A percentile compares a stretch with the other conserved stretches of the same genome.
Evolutionary conservation across 2,113 vertebrate genomes (phyloP).

Genomic region (Embiotoca jacksoni): DNA sequence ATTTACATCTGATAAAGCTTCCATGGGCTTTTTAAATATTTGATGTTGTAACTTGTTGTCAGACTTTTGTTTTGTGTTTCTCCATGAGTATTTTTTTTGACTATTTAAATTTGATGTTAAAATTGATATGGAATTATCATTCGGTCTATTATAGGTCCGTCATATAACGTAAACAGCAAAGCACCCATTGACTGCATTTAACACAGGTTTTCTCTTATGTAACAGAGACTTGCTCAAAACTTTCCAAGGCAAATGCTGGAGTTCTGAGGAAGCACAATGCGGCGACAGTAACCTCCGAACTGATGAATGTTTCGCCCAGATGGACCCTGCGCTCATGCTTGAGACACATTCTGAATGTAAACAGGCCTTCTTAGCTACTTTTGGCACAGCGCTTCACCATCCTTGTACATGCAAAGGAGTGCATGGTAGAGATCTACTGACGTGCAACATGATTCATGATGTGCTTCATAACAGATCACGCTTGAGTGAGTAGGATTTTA

Average conservation of each 20-base stretch:
- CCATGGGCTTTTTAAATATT: background rate
- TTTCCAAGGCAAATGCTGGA: conserved; percentile 89
- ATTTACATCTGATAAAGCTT: conserved; percentile 2
- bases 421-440: conserved; percentile 61
- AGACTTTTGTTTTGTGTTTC: background rate
- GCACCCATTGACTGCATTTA: background rate
- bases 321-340: conserved; percentile 79
- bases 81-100: background rate
- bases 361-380: conserved; percentile 85
- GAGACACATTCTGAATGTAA: conserved; percentile 85
- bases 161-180: background rate
- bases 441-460: conserved; percentile 85
- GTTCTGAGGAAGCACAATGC: conserved; percentile 71
- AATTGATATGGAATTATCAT: too few relatives aligned
- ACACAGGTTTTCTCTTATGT: conserved; percentile 17
- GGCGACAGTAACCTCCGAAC: conserved; percentile 51
- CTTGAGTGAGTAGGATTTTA: conserved; percentile 83
- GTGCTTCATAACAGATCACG: conserved; percentile 88
- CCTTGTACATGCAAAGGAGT: conserved; percentile 86
- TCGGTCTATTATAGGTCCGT: too few relatives aligned
- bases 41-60: too few relatives aligned
- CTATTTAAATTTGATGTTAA: too few relatives aligned
- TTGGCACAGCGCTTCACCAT: conserved; percentile 86
- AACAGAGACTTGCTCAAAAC: conserved; percentile 81
- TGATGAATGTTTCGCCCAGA: conserved; percentile 80